Percentiles rank a stretch among this genome's conserved stretches.
phyloP scores from a whole-genome alignment of 2,113 vertebrate species.

The Tupaia tana region DNA sequence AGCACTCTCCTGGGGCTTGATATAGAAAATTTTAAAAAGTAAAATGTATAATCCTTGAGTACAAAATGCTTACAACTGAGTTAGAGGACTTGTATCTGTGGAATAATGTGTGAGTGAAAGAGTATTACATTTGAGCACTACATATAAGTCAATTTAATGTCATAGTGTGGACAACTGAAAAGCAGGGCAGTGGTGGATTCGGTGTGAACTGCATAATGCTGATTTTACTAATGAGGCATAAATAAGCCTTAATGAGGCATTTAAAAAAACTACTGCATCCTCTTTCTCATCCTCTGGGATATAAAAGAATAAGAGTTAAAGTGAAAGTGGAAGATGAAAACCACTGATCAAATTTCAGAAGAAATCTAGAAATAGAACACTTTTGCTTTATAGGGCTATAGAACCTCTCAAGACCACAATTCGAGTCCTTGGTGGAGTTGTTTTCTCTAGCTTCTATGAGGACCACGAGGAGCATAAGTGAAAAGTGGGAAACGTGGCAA shows the following conservation, averaged over 20 bases:
- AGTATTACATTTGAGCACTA: background rate
- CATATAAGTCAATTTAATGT: background rate
- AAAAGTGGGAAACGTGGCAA: background rate
- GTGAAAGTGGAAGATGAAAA: background rate
- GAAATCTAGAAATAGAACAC: background rate
- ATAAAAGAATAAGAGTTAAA: background rate
- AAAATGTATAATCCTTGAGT: background rate
- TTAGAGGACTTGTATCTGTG: background rate
- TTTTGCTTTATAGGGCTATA: background rate
- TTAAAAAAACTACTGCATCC: background rate
- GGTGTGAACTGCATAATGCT: background rate
- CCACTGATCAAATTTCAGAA: background rate
- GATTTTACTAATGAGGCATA: background rate
- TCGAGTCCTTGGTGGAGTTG: background rate
- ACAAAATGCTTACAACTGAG: background rate
- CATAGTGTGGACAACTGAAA: background rate
- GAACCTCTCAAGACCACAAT: background rate
- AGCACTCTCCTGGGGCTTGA: background rate
- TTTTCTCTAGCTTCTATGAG: background rate
- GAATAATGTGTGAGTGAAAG: background rate
- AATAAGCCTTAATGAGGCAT: background rate
- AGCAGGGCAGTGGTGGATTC: background rate
- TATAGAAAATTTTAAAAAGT: background rate
- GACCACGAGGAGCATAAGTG: background rate
- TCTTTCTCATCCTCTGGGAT: background rate